Conservation (phyloP, 2,113 vertebrate genomes). For the Lasiurus borealis region DNA sequence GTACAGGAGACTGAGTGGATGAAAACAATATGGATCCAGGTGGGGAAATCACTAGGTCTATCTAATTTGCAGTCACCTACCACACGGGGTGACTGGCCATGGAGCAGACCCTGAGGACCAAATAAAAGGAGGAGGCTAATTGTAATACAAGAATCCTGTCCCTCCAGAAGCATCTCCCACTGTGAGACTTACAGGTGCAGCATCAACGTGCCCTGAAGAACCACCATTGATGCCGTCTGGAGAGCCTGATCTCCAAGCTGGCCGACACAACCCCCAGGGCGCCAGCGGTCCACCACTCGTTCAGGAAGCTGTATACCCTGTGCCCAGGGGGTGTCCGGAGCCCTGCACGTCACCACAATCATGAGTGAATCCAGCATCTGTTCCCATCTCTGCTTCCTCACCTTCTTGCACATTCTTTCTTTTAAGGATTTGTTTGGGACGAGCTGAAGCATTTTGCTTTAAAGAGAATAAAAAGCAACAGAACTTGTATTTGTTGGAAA, state of each 20-base stretch:
- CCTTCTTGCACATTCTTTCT: accelerated
- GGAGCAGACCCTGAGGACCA: constrained; percentile 74
- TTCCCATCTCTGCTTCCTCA: background rate
- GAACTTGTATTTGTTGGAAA: background rate
- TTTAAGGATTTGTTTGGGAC: background rate
- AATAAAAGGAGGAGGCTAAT: constrained; percentile 87
- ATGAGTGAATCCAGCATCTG: accelerated
- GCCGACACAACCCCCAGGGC: constrained; percentile 81
- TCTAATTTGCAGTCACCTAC: background rate
- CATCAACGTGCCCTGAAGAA: constrained; percentile 73
- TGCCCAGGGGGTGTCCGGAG: background rate
- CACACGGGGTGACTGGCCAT: constrained; percentile 87
- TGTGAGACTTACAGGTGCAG: constrained; percentile 84
- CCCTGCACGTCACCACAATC: background rate
- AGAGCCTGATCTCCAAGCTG: constrained; percentile 85
- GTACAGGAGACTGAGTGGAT: background rate
- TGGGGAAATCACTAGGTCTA: background rate
- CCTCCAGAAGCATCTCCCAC: constrained; percentile 87
- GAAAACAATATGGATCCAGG: background rate
- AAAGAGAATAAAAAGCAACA: background rate
- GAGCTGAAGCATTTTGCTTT: background rate
- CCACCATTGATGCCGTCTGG: constrained; percentile 82
- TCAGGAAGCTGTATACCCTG: constrained; percentile 79
- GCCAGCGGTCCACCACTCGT: constrained; percentile 86
- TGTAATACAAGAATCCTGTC: constrained; percentile 88